Evolutionary conservation across 2,888 invertebrate genomes (phyloP), one percentile per base, ranked within the genome.

Genomic region (Melolontha melolontha): DNA sequence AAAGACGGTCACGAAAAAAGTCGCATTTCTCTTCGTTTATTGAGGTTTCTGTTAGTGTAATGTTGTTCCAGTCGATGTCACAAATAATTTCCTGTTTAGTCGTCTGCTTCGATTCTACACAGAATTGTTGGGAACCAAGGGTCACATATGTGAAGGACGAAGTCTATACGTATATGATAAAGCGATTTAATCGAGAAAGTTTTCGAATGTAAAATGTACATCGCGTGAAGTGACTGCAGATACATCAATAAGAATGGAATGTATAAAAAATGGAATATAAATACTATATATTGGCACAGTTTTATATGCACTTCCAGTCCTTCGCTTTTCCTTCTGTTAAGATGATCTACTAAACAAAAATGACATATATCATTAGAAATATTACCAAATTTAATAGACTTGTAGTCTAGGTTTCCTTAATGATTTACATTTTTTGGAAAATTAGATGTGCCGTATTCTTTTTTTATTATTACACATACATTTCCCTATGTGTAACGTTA

Each of bases 71-170:
- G 12, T 34, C 59, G 59, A 62, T 49, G 59, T 62, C 34, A 49
- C 59, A 62, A 62, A 62, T 47, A 62, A 62, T 62, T 62, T 62
- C 59, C 59, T 62, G 59, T 49, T 62, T 62, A 62, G 59, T 47
- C 59, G 59, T 62, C 59, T 34, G 47, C 47, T 47, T 49, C 59
- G 47, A 47, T 44, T 34, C 59, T 34, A 16, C 10, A 34, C 47
- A 34, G 34, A 34, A 47, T 17, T 11, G 6, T 39, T 16, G 17
- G 17, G 34, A 47, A 47, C 34, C 59, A 34, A 49, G 59, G 47
- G 47, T 47, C 59, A 62, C 59, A 49, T 62, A 62, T 49, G 59
- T 62, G 47, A 47, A 62, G 34, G 47, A 47, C 47, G 44, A 49
- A n/a, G 47, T 47, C 59, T 47, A 44, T 59, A 59, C 41, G 47